Percentiles rank a stretch among this genome's conserved stretches.
Evolutionary conservation across 2,797 vertebrate species (phyloP).

Genomic region (Danio jaintianensis): DNA sequence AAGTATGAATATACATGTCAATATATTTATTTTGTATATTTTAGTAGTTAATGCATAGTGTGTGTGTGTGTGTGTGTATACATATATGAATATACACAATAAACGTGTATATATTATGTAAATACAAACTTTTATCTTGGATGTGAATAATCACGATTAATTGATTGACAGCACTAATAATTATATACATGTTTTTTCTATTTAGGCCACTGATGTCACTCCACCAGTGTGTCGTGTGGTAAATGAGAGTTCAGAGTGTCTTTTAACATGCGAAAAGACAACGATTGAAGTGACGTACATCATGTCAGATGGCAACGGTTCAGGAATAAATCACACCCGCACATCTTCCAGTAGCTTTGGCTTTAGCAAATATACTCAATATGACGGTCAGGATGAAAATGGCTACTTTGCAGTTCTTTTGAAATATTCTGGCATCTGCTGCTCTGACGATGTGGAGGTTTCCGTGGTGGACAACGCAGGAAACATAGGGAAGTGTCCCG

Average conservation of each 20-base stretch:
- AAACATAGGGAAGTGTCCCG: background rate
- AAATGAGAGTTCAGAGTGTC: constrained; percentile 8
- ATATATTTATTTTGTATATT: too few relatives aligned
- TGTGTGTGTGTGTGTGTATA: too few relatives aligned
- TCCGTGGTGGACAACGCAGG: constrained; percentile 20
- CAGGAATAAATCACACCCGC: background rate
- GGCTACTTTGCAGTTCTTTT: constrained; percentile 13
- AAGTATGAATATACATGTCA: too few relatives aligned
- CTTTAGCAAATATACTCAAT: background rate
- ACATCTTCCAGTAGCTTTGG: background rate
- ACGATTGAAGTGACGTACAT: background rate
- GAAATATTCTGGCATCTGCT: constrained; percentile 11
- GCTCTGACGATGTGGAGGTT: background rate
- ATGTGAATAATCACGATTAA: too few relatives aligned
- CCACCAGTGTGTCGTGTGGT: constrained; percentile 29
- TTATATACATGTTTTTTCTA: background rate
- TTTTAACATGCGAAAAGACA: constrained; percentile 3
- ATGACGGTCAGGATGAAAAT: constrained; percentile 11
- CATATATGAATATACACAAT: too few relatives aligned
- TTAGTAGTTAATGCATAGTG: too few relatives aligned
- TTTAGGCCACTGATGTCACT: constrained; percentile 26
- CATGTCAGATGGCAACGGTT: constrained; percentile 27
- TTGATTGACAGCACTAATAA: too few relatives aligned
- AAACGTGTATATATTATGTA: too few relatives aligned
- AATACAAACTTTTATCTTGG: too few relatives aligned